Evolutionary conservation across 2,113 vertebrate species (phyloP).

Genomic region (Cavia porcellus): DNA sequence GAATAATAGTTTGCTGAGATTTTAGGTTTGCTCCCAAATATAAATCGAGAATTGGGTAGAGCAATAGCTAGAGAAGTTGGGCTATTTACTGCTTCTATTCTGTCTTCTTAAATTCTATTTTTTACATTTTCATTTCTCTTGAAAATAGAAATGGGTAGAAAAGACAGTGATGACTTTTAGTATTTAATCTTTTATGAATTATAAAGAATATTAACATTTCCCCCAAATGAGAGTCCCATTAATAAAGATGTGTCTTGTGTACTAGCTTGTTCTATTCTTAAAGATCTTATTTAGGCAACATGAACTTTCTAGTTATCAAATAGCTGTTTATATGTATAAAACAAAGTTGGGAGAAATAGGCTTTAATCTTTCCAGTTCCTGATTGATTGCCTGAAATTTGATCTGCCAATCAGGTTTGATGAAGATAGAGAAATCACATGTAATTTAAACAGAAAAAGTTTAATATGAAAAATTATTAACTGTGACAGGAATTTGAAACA

Average conservation of each 20-base stretch:
- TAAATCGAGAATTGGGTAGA: slow-evolving; percentile 22
- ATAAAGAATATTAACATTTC: slow-evolving; percentile 14
- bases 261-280: neutral
- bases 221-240: neutral
- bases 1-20: neutral
- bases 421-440: neutral
- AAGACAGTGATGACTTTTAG: neutral
- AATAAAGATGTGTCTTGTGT: neutral
- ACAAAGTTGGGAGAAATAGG: neutral
- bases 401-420: neutral
- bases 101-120: slow-evolving; percentile 11
- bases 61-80: neutral
- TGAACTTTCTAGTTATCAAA: slow-evolving; percentile 41
- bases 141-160: slow-evolving; percentile 51
- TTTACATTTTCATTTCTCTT: slow-evolving; percentile 45
- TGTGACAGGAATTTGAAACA: neutral
- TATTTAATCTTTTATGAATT: slow-evolving; percentile 20
- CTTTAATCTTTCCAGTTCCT: slow-evolving; percentile 35
- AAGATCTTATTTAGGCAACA: neutral
- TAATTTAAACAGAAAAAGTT: slow-evolving; percentile 30
- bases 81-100: neutral
- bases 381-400: slow-evolving; percentile 22
- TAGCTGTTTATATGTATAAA: neutral
- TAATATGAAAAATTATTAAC: neutral
- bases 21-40: slow-evolving; percentile 20